phyloP scores from a whole-genome alignment of 2,797 vertebrate species.

The Chelonia mydas region DNA sequence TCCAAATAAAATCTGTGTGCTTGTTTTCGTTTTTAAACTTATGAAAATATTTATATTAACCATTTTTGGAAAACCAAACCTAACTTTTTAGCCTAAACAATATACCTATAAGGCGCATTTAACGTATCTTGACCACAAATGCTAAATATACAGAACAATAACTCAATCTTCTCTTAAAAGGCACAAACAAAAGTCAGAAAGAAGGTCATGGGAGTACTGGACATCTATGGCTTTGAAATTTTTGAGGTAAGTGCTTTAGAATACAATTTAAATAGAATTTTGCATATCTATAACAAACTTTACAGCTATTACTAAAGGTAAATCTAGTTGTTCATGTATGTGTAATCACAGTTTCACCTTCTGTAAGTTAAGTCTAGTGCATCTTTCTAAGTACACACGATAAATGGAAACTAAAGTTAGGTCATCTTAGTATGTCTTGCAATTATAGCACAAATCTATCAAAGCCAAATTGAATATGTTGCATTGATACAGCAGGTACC shows the following conservation, averaged over 20 bases:
- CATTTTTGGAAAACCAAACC: background rate
- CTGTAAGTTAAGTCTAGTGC: background rate
- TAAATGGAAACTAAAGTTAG: background rate
- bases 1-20: background rate
- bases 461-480: background rate
- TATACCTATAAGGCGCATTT: background rate
- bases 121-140: background rate
- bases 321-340: background rate
- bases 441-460: background rate
- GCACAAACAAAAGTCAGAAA: conserved; percentile 94
- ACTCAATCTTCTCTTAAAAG: conserved; percentile 76
- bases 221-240: conserved; percentile 99
- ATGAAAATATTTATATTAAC: background rate
- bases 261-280: background rate
- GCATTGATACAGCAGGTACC: background rate
- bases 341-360: background rate
- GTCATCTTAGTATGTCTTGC: background rate
- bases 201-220: conserved; percentile 99
- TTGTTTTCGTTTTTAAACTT: conserved; percentile 14
- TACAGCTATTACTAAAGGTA: conserved; percentile 1
- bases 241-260: conserved; percentile 91
- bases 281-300: background rate
- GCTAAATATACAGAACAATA: background rate
- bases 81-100: background rate
- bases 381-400: background rate